Percentiles rank a stretch among this genome's conserved stretches.
Conservation (phyloP, 2,888 invertebrate species). For the Gnatocerus cornutus region DNA sequence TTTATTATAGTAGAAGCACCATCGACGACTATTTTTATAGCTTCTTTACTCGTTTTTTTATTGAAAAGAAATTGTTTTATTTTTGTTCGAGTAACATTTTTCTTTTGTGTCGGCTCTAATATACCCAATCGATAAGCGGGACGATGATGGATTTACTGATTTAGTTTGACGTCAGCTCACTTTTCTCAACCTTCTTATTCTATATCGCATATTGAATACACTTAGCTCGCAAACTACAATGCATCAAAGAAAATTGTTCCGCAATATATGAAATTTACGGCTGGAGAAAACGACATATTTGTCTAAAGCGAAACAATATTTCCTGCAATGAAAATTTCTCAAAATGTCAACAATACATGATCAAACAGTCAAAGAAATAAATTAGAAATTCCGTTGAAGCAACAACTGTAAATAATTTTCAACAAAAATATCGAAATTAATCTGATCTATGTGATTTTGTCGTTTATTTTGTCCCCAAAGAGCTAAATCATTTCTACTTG, state of each 20-base stretch:
- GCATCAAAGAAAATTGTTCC: slow-evolving; percentile 24
- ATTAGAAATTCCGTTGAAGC: too few species aligned
- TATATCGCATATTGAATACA: slow-evolving; percentile 30
- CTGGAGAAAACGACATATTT: slow-evolving; percentile 13
- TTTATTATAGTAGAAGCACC: neutral
- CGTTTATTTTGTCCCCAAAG: too few species aligned
- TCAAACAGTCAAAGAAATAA: too few species aligned
- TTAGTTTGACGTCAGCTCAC: slow-evolving; percentile 35
- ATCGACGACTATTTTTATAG: slow-evolving; percentile 3
- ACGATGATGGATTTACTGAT: slow-evolving; percentile 38
- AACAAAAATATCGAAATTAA: too few species aligned
- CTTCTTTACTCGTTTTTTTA: neutral
- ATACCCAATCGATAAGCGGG: slow-evolving; percentile 32
- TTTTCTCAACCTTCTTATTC: slow-evolving; percentile 22
- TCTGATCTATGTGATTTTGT: too few species aligned
- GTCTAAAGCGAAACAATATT: slow-evolving; percentile 7
- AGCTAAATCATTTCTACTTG: too few species aligned
- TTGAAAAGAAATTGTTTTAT: neutral
- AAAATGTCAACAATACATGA: neutral
- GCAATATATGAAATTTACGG: slow-evolving; percentile 19
- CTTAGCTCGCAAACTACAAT: slow-evolving; percentile 29
- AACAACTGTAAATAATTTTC: too few species aligned
- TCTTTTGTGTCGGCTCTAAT: slow-evolving; percentile 36
- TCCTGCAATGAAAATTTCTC: neutral
- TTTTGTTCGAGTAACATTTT: slow-evolving; percentile 10